These are phyloP conservation scores for Contarinia nasturtii DNA, from an alignment of 1,140 invertebrate species.

Conservation along the genomic window DNA sequence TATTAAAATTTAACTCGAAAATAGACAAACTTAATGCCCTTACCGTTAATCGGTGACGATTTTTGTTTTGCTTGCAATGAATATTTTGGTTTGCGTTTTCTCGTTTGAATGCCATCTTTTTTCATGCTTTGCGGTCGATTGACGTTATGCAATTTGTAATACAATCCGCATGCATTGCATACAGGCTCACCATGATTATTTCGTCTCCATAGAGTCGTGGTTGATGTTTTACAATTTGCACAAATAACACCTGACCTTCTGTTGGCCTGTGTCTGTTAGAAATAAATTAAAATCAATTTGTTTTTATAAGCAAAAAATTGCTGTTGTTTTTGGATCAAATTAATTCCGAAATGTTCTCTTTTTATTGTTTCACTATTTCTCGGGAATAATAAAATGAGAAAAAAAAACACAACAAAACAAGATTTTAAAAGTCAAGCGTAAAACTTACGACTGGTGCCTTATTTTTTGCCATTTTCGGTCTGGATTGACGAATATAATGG, in stretches of 20 bases:
- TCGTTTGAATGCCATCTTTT: slow-evolving; percentile 85
- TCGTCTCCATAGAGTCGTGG: slow-evolving; percentile 71
- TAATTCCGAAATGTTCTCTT: too few species aligned
- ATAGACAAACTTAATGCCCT: too few species aligned
- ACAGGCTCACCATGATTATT: slow-evolving; percentile 80
- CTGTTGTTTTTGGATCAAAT: too few species aligned
- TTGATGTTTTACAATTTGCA: slow-evolving; percentile 71
- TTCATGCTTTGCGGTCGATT: slow-evolving; percentile 83
- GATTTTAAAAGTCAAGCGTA: background rate
- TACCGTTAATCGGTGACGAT: background rate
- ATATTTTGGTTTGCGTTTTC: slow-evolving; percentile 73
- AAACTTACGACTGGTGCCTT: background rate
- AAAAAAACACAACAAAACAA: background rate
- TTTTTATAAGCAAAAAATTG: too few species aligned
- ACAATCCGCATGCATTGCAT: slow-evolving; percentile 81
- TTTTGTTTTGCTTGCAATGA: background rate
- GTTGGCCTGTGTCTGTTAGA: slow-evolving; percentile 39
- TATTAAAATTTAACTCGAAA: background rate
- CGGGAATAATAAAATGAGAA: too few species aligned
- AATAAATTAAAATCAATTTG: slow-evolving; percentile 1
- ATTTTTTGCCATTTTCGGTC: slow-evolving; percentile 2
- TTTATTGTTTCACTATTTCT: too few species aligned
- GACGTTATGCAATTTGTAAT: slow-evolving; percentile 79
- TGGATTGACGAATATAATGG: slow-evolving; percentile 39
- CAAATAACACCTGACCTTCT: slow-evolving; percentile 59